phyloP scores from a whole-genome alignment of 2,113 vertebrate species.

The Myotis brandtii region DNA sequence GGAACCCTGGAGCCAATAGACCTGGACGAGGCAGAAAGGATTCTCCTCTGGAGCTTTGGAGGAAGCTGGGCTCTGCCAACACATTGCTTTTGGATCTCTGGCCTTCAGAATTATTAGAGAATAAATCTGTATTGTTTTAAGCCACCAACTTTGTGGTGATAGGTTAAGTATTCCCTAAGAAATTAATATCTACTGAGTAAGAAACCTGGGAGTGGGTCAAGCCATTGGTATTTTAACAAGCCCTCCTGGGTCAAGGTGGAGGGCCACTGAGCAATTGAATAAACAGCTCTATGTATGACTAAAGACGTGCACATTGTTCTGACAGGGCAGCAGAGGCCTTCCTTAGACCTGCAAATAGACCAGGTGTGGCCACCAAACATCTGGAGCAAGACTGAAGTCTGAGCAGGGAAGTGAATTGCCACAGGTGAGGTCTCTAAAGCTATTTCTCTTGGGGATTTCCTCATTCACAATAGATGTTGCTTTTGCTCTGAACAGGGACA shows the following conservation, averaged over 20 bases:
- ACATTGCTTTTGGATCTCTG: neutral
- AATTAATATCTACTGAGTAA: neutral
- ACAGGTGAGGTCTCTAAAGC: neutral
- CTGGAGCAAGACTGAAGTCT: neutral
- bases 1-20: too few relatives aligned
- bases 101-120: neutral
- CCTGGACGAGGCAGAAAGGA: too few relatives aligned
- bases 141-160: too few relatives aligned
- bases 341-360: neutral
- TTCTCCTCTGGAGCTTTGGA: fast-evolving
- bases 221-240: neutral
- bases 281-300: neutral
- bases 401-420: neutral
- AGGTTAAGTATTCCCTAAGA: neutral
- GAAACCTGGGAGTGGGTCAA: too few relatives aligned
- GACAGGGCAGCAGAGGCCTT: neutral
- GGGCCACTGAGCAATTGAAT: neutral
- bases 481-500: neutral
- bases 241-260: neutral
- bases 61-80: fast-evolving
- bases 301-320: fast-evolving
- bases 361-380: fast-evolving
- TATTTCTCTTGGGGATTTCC: neutral
- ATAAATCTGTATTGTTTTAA: neutral
- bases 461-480: neutral